A percentile compares a stretch with the other conserved stretches of the same genome.
These are phyloP conservation scores for Trachelus troglodyta DNA, from an alignment of 2,888 invertebrate genomes.

Conservation along the genomic window DNA sequence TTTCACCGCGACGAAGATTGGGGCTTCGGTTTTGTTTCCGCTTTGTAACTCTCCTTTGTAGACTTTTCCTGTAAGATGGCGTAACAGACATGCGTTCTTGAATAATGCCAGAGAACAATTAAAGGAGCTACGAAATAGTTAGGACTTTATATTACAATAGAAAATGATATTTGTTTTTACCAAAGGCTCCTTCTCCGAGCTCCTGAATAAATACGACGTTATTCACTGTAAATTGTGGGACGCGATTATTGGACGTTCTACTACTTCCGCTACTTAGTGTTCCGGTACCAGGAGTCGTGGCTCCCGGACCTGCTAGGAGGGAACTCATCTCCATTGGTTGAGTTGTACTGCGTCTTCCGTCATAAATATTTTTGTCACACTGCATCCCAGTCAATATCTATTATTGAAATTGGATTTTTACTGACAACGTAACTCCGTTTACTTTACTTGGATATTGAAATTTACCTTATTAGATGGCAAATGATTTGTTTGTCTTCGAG, in stretches of 20 bases:
- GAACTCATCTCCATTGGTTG: slow-evolving; percentile 89
- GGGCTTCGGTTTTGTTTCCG: slow-evolving; percentile 71
- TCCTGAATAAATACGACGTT: slow-evolving; percentile 90
- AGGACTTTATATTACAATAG: neutral
- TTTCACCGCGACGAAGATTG: slow-evolving; percentile 90
- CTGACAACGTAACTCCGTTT: neutral
- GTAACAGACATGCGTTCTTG: slow-evolving; percentile 1
- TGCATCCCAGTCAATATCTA: slow-evolving; percentile 61
- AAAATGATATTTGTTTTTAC: slow-evolving; percentile 64
- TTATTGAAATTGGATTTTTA: neutral
- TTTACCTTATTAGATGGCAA: slow-evolving; percentile 60
- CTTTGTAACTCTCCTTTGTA: slow-evolving; percentile 90
- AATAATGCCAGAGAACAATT: neutral
- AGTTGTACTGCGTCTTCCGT: slow-evolving; percentile 79
- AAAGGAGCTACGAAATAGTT: neutral
- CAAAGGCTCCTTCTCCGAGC: slow-evolving; percentile 96
- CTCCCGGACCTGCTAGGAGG: slow-evolving; percentile 72
- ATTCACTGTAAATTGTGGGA: slow-evolving; percentile 87
- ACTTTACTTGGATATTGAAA: neutral
- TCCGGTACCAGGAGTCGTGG: slow-evolving; percentile 69
- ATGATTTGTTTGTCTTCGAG: slow-evolving; percentile 56
- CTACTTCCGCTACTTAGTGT: slow-evolving; percentile 67
- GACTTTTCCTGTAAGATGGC: slow-evolving; percentile 76
- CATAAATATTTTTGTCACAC: slow-evolving; percentile 80
- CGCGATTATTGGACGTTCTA: slow-evolving; percentile 70